Base-by-base conservation (phyloP, 2,888 invertebrate genomes). In the Erebia palarica region DNA sequence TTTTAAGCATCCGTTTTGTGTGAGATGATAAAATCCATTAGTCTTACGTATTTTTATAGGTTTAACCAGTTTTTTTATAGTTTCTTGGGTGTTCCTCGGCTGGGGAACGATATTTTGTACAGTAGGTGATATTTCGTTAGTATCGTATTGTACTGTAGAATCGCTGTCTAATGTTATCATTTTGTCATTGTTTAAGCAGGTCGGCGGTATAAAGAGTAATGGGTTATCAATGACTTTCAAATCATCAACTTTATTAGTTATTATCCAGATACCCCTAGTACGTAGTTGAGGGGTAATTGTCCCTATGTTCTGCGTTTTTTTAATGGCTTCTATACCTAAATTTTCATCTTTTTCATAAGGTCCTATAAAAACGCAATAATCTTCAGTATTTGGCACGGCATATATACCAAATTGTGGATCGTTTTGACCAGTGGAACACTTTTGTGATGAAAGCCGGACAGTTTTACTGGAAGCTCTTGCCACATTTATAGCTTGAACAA, bases 401-500 rank as follows among this genome's bases (percentile, higher is more conserved):
- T 93, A 93, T 75, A 93, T 85, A 42, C 93, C 93, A 82, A 92
- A 93, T 76, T 86, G 89, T 3, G 90, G 86, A 53, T 76, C 76
- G 65, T 64, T 81, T 53, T 75, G 75, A 60, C 78, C 78, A 55
- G 81, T 83, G 44, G 69, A 74, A 75, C 84, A 83, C 79, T 85
- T 86, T 73, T 88, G 86, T 55, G 86, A 86, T 55, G 89, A 91
- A 65, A 94, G 79, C 73, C 91, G 82, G 9, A 95, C 91, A 3
- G 94, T 94, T 85, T 91, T 92, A 7, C 85, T 82, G 16, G 88
- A 85, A n/a, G 82, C 76, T 70, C 89, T 85, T 10, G 94, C 93
- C 58, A 94, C 89, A 73, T 87, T 84, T 49, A 94, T 90, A 47
- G 94, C 90, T 73, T 88, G 89, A 60, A 91, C 77, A 75, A 95